phyloP scores from a whole-genome alignment of 1,140 invertebrate genomes.

The Sipha flava region DNA sequence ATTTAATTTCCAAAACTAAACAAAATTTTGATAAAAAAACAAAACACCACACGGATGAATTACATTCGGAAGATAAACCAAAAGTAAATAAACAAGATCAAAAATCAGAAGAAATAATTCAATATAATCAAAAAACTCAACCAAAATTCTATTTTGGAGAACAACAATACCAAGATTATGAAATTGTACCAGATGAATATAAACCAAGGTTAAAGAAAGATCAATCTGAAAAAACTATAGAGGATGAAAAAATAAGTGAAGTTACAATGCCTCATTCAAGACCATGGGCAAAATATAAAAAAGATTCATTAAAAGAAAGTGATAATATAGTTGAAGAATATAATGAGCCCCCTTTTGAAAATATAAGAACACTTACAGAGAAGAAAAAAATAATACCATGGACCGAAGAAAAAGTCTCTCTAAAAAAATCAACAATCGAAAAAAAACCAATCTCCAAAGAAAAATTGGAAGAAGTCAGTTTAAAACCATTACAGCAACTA shows the following conservation, averaged over 20 bases:
- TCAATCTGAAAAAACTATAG: background rate
- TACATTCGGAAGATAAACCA: background rate
- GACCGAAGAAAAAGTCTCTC: conserved; percentile 34
- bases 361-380: too few relatives aligned
- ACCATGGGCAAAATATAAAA: too few relatives aligned
- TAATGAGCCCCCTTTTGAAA: too few relatives aligned
- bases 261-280: too few relatives aligned
- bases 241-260: conserved; percentile 40
- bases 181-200: conserved; percentile 21
- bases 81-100: background rate
- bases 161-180: background rate
- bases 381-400: conserved; percentile 20
- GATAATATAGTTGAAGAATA: too few relatives aligned
- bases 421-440: conserved; percentile 39
- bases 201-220: background rate
- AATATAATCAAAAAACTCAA: background rate
- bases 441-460: conserved; percentile 40
- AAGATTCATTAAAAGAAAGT: too few relatives aligned
- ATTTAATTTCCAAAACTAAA: background rate
- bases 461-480: conserved; percentile 43
- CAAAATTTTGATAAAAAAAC: background rate
- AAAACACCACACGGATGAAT: too few relatives aligned
- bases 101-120: background rate
- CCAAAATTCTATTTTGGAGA: background rate
- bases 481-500: conserved; percentile 38